A percentile compares a stretch with the other conserved stretches of the same genome.
Conservation (phyloP, 2,797 vertebrate genomes). For the Siniperca scherzeri region DNA sequence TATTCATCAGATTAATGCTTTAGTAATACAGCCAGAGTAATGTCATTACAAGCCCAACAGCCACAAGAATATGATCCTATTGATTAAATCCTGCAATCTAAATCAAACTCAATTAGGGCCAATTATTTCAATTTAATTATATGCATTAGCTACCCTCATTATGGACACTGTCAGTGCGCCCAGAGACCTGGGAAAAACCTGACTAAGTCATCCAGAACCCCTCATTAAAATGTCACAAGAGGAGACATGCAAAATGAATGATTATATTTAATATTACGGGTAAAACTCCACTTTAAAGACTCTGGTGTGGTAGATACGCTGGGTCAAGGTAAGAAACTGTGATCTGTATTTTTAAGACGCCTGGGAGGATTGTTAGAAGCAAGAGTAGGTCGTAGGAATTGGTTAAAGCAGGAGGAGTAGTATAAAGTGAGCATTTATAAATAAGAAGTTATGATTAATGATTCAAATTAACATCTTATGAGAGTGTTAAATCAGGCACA, state of each 20-base stretch:
- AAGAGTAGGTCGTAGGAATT: not conserved
- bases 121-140: conserved; percentile 51
- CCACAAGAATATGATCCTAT: conserved; percentile 40
- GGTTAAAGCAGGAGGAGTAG: conserved; percentile 7
- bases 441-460: conserved; percentile 31
- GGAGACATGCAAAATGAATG: conserved; percentile 55
- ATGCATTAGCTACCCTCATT: conserved; percentile 56
- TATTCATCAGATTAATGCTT: conserved; percentile 29
- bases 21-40: conserved; percentile 4
- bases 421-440: conserved; percentile 34
- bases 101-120: conserved; percentile 53
- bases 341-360: conserved; percentile 21
- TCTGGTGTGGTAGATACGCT: not conserved
- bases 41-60: conserved; percentile 35
- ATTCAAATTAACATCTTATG: conserved; percentile 45
- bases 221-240: conserved; percentile 25
- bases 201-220: conserved; percentile 18
- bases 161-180: conserved; percentile 17
- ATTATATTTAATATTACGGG: conserved; percentile 36
- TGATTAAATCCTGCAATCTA: conserved; percentile 54
- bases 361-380: conserved; percentile 3
- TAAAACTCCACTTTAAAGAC: conserved; percentile 16
- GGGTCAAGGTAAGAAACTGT: conserved; percentile 25
- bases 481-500: conserved; percentile 41
- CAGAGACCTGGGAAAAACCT: conserved; percentile 12